phyloP scores from a whole-genome alignment of 2,113 vertebrate species.

The Phoxinus phoxinus region DNA sequence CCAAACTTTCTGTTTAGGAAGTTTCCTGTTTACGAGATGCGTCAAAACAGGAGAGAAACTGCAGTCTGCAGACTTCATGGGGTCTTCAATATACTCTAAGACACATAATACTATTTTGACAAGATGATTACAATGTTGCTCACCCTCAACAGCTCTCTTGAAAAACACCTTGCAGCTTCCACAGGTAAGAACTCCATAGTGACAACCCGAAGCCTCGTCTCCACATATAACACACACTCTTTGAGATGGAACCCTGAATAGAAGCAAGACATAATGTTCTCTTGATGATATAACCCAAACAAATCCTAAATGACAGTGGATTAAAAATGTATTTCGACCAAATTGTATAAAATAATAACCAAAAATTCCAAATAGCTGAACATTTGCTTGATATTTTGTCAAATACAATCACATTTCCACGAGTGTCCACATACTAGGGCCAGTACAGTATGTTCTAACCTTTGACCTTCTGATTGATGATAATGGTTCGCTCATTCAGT shows the following conservation, averaged over 20 bases:
- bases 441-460: constrained; percentile 1
- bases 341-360: not conserved
- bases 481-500: not conserved
- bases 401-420: too few relatives aligned
- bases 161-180: constrained; percentile 99
- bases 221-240: constrained; percentile 94
- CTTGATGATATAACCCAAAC: not conserved
- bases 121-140: constrained; percentile 40
- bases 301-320: not conserved
- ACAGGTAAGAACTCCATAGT: constrained; percentile 96
- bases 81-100: not conserved
- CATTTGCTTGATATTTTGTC: not conserved
- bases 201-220: constrained; percentile 96
- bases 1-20: not conserved
- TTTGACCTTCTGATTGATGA: not conserved
- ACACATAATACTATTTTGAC: not conserved
- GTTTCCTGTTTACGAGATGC: not conserved
- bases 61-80: not conserved
- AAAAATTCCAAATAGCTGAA: not conserved
- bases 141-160: constrained; percentile 98
- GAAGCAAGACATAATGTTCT: not conserved
- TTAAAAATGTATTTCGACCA: too few relatives aligned
- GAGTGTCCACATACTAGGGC: not conserved
- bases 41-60: not conserved
- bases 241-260: constrained; percentile 85